Conservation (phyloP, 2,113 vertebrate genomes). For the Syrmaticus mikado region DNA sequence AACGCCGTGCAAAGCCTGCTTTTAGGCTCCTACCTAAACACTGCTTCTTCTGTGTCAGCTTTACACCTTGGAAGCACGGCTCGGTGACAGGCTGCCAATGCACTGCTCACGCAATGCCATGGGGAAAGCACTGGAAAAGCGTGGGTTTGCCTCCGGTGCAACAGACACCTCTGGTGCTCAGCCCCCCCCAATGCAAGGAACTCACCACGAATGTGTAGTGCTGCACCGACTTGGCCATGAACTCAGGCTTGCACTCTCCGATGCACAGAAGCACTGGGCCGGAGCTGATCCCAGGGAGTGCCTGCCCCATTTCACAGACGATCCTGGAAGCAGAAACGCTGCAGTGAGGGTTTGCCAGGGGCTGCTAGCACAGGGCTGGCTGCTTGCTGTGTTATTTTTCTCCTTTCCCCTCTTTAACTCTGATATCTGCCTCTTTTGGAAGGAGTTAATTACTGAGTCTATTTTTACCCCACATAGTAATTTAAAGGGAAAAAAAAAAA, state of each 20-base stretch:
- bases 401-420: not conserved
- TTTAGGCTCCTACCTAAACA: not conserved
- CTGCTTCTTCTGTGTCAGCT: fast-evolving
- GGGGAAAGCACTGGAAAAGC: not conserved
- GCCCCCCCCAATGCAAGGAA: not conserved
- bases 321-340: constrained; percentile 82
- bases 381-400: not conserved
- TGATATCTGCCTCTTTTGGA: constrained; percentile 58
- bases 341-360: constrained; percentile 14
- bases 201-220: constrained; percentile 95
- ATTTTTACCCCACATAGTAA: constrained; percentile 55
- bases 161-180: fast-evolving
- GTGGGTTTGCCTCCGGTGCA: fast-evolving
- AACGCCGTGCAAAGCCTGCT: fast-evolving
- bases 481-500: constrained; percentile 17
- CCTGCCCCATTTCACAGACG: constrained; percentile 94
- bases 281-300: constrained; percentile 80
- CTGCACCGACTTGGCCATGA: constrained; percentile 89
- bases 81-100: fast-evolving
- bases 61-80: fast-evolving
- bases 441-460: constrained; percentile 69
- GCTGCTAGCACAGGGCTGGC: not conserved
- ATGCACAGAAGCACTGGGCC: constrained; percentile 94
- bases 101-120: fast-evolving
- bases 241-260: constrained; percentile 93